phyloP scores from a whole-genome alignment of 2,113 vertebrate species.

The Anolis carolinensis region DNA sequence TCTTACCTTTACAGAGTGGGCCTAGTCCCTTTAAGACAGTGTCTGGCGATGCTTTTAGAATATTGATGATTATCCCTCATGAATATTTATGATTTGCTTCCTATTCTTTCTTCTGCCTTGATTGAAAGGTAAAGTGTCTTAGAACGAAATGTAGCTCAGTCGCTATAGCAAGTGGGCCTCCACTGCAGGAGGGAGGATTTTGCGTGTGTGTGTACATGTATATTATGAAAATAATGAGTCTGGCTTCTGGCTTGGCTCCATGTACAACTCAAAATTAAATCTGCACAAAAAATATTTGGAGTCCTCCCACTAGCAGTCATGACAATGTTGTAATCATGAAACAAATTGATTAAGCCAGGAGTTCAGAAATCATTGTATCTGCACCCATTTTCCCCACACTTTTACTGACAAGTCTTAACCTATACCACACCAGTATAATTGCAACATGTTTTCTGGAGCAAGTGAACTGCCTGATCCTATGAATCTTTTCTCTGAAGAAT shows the following conservation, averaged over 20 bases:
- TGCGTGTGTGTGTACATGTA: too few relatives aligned
- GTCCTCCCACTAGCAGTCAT: background rate
- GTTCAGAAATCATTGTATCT: background rate
- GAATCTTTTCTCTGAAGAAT: background rate
- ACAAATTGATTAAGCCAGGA: constrained; percentile 6
- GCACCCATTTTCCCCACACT: background rate
- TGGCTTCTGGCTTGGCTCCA: background rate
- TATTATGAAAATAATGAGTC: background rate
- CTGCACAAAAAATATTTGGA: background rate
- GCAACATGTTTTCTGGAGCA: background rate
- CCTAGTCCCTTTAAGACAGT: constrained; percentile 1
- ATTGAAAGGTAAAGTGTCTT: background rate
- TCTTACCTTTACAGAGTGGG: background rate
- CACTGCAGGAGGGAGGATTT: background rate
- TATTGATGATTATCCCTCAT: constrained; percentile 16
- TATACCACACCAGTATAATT: background rate
- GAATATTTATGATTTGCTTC: constrained; percentile 13
- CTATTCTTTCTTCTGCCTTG: background rate
- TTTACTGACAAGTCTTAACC: background rate
- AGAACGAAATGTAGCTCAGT: background rate
- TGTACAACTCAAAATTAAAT: background rate
- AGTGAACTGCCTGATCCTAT: background rate
- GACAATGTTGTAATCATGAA: background rate
- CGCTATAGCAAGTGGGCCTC: background rate
- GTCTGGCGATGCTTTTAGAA: constrained; percentile 6